Evolutionary conservation across 2,888 invertebrate genomes (phyloP).

Genomic region (Pachycephus smyrnensis): DNA sequence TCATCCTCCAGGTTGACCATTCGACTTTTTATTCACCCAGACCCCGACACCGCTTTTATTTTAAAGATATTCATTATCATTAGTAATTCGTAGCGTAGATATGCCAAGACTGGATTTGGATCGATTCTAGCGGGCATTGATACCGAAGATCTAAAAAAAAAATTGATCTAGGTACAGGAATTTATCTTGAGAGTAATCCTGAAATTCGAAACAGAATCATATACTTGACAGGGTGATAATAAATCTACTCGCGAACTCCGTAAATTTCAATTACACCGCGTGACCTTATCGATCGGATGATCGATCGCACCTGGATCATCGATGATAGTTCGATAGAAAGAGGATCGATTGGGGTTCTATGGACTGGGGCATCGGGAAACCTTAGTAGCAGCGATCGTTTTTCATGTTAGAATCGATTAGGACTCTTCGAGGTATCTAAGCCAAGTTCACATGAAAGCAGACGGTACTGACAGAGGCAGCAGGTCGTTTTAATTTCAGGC

Average conservation of each 20-base stretch:
- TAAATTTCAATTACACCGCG: not conserved
- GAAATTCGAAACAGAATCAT: not conserved
- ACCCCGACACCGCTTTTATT: not conserved
- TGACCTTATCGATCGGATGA: not conserved
- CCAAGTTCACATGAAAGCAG: not conserved
- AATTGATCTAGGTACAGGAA: not conserved
- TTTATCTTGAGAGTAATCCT: not conserved
- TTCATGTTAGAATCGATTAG: not conserved
- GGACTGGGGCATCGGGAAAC: not conserved
- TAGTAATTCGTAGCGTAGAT: not conserved
- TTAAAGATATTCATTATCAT: not conserved
- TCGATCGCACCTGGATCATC: not conserved
- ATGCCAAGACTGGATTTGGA: not conserved
- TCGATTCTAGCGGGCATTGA: not conserved
- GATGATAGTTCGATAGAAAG: not conserved
- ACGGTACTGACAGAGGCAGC: not conserved
- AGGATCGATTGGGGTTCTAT: not conserved
- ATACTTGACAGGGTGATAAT: not conserved
- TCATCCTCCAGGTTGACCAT: slow-evolving; percentile 4
- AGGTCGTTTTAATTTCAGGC: not conserved
- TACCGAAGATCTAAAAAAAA: not conserved
- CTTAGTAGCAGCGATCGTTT: not conserved
- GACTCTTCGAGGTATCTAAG: not conserved
- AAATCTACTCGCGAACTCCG: not conserved
- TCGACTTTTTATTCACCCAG: not conserved